Evolutionary conservation across 2,797 vertebrate genomes (phyloP).

Genomic region (Typhlichthys eigenmanni): DNA sequence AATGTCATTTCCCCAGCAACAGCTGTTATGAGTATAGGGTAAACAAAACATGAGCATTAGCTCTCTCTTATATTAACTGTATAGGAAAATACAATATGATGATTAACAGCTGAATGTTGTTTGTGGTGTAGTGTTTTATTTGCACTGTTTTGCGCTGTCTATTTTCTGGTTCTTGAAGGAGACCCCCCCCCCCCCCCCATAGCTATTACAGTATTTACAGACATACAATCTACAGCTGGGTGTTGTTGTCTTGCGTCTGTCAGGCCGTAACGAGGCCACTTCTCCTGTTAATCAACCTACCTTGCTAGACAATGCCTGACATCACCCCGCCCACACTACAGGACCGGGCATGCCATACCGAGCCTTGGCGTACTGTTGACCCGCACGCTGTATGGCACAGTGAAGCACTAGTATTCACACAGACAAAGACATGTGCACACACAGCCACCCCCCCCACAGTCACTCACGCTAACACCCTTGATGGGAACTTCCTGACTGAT

Average conservation of each 20-base stretch:
- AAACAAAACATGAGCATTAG: background rate
- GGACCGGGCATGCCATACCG: conserved; percentile 49
- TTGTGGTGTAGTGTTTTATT: background rate
- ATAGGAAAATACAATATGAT: background rate
- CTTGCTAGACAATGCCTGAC: conserved; percentile 59
- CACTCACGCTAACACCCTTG: background rate
- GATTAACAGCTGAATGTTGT: conserved; percentile 13
- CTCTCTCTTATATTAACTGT: too few relatives aligned
- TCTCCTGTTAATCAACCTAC: conserved; percentile 47
- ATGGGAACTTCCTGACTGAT: conserved; percentile 14
- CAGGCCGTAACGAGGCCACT: conserved; percentile 45
- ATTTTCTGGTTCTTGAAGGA: background rate
- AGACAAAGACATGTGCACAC: conserved; percentile 1
- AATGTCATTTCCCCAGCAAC: too few relatives aligned
- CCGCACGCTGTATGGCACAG: conserved; percentile 63
- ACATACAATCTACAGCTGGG: conserved; percentile 18
- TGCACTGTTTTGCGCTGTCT: background rate
- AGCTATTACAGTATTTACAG: background rate
- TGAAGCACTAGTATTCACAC: conserved; percentile 35
- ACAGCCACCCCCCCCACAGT: background rate
- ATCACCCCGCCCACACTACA: conserved; percentile 64
- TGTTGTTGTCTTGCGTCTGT: conserved; percentile 38
- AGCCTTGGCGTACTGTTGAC: conserved; percentile 61
- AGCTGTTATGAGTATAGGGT: too few relatives aligned
- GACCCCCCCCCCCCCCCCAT: background rate